phyloP scores from a whole-genome alignment of 2,797 vertebrate genomes.

The Sebastes elongatus region DNA sequence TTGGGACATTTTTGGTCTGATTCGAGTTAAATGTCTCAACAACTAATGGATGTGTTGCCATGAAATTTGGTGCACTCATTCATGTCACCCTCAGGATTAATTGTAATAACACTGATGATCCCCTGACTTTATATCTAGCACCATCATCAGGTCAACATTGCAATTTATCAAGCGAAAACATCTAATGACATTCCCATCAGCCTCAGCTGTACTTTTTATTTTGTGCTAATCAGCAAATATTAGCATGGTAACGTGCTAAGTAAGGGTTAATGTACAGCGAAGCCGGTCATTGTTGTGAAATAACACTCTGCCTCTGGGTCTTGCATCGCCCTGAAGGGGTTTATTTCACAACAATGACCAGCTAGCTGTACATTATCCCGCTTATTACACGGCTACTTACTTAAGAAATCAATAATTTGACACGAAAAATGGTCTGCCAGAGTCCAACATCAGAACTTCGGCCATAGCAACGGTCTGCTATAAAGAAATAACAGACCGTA shows the following conservation, averaged over 20 bases:
- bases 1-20: not conserved
- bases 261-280: not conserved
- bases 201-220: not conserved
- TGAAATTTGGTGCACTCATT: not conserved
- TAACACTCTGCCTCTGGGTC: too few relatives aligned
- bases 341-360: too few relatives aligned
- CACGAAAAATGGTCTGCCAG: too few relatives aligned
- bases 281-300: too few relatives aligned
- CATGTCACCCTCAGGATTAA: not conserved
- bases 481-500: too few relatives aligned
- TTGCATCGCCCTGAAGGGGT: too few relatives aligned
- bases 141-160: not conserved
- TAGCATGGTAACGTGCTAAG: not conserved
- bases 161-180: not conserved
- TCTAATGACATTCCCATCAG: not conserved
- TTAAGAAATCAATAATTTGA: too few relatives aligned
- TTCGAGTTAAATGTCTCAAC: not conserved
- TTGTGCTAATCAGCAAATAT: not conserved
- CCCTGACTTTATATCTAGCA: not conserved
- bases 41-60: not conserved
- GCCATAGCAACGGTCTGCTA: too few relatives aligned
- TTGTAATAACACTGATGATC: not conserved
- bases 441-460: too few relatives aligned
- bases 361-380: too few relatives aligned
- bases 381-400: too few relatives aligned